phyloP scores from a whole-genome alignment of 2,797 vertebrate genomes.

The Sparus aurata region DNA sequence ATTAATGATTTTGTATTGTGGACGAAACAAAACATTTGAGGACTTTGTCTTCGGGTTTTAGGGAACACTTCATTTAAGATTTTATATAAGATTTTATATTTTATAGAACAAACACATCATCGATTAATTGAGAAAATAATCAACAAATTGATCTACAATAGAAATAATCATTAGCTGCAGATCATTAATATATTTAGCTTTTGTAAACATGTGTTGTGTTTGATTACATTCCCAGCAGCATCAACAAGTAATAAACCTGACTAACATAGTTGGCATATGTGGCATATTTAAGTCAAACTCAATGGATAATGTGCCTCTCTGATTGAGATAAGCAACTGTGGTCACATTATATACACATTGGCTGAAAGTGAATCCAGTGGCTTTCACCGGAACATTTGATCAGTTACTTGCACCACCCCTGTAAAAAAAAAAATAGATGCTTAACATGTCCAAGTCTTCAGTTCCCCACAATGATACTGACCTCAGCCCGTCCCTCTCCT shows the following conservation, averaged over 20 bases:
- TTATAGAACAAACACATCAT: too few species aligned
- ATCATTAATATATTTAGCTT: background rate
- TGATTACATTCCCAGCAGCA: conserved; percentile 7
- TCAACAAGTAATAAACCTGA: background rate
- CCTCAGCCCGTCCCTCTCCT: background rate
- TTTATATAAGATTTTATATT: too few species aligned
- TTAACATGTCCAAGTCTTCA: background rate
- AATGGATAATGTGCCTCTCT: background rate
- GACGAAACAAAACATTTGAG: too few species aligned
- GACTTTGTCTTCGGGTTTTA: too few species aligned
- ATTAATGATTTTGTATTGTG: too few species aligned
- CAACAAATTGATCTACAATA: too few species aligned
- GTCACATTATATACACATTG: background rate
- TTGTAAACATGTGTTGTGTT: background rate
- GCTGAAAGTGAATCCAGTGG: background rate
- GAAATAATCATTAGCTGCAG: background rate
- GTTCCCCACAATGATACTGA: background rate
- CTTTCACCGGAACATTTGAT: background rate
- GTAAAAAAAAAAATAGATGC: background rate
- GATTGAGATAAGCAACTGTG: background rate
- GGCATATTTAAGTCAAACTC: background rate
- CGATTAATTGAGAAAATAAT: too few species aligned
- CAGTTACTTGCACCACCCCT: background rate
- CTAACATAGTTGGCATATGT: background rate
- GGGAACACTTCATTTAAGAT: too few species aligned